Conservation (phyloP, 2,888 invertebrate species). For the Drosophila birchii region DNA sequence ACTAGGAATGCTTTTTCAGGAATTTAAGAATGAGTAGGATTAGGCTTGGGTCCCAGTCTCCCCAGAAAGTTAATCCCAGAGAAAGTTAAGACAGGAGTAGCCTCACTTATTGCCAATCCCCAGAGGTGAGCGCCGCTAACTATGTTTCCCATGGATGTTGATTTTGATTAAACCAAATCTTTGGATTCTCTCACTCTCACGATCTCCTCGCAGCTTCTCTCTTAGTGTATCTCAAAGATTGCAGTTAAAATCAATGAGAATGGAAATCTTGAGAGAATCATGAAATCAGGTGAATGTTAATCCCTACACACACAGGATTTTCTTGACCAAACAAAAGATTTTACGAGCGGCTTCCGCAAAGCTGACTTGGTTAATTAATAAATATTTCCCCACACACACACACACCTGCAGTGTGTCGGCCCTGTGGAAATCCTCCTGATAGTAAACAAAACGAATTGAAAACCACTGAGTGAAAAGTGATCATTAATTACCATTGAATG, state of each 20-base stretch:
- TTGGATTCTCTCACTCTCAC: background rate
- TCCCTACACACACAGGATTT: constrained; percentile 6
- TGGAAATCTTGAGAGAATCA: background rate
- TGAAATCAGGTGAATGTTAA: background rate
- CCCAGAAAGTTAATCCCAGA: constrained; percentile 14
- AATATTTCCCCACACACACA: constrained; percentile 2
- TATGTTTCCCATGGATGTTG: constrained; percentile 34
- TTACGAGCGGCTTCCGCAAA: constrained; percentile 8
- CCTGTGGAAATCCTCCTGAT: constrained; percentile 3
- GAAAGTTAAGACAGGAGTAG: constrained; percentile 7
- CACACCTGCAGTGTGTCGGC: constrained; percentile 14
- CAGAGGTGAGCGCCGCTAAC: background rate
- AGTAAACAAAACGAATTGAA: constrained; percentile 24
- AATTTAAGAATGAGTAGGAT: constrained; percentile 27
- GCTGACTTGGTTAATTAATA: constrained; percentile 16
- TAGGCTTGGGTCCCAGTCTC: constrained; percentile 12
- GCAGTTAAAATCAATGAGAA: constrained; percentile 2
- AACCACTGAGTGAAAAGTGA: constrained; percentile 35
- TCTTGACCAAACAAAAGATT: constrained; percentile 29
- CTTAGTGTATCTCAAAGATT: constrained; percentile 5
- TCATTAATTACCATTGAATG: constrained; percentile 45
- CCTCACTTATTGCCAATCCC: constrained; percentile 11
- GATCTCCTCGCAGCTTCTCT: background rate
- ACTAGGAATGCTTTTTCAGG: constrained; percentile 24
- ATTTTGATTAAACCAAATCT: constrained; percentile 11